Evolutionary conservation across 2,888 invertebrate genomes (phyloP), one percentile per base, ranked within the genome.

Genomic region (Tachina grossa): DNA sequence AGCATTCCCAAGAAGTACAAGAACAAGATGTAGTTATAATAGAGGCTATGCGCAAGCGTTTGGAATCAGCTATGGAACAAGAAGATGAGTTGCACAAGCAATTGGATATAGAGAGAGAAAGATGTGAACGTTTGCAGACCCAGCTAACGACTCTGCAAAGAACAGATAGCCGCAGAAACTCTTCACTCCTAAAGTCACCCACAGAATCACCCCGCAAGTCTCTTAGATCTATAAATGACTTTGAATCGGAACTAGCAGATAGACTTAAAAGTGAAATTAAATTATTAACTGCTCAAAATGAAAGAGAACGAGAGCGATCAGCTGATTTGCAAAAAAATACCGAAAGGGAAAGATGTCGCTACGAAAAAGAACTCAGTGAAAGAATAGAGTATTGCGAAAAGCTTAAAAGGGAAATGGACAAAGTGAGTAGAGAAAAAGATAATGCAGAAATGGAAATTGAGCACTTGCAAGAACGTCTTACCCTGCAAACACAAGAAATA

Each of bases 21-120:
- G 93, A 94, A 41, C 95, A 95, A 90, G 95, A 96, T 91, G 94
- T 95, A 1, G 93, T 94, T 88, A 94, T 95, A 90, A 95, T 96
- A 86, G 94, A 95, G 89, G 94, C 95, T 77, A 93, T 96, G 88
- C 94, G 95, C 87, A 93, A 94, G 83, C 94, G 95, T 0, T 91
- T 97, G 8, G 95, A 96, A 87, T 93, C 94, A 0, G 94, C 95
- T 0, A 92, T 96, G 90, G 94, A 94, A 59, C 94, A 94, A 1
- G 96, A 96, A 88, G 93, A 94, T 53, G 94, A 95, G 87, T 91
- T 95, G 49, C 95, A 95, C 87, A 94, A 94, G 69, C 91, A 94
- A 9, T 92, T 96, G 57, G 94, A 94, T 61, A 91, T 93, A 43
- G 94, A 95, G 87, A 92, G 94, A 2, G 93, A 94, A 31, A 93